Conservation (phyloP, 2,113 vertebrate species). For the Apus apus region DNA sequence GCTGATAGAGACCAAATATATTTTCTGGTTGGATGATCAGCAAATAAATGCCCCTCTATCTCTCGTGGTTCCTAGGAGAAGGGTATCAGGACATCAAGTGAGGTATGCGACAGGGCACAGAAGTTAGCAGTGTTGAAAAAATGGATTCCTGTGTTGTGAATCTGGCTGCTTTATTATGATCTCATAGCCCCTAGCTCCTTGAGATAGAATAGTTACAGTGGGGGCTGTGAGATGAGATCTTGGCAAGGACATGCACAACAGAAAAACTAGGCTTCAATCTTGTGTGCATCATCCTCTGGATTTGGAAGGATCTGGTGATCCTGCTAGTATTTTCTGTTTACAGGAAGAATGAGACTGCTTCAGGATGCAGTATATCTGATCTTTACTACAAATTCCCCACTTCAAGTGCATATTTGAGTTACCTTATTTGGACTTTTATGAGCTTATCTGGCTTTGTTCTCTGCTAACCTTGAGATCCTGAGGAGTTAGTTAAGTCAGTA, state of each 20-base stretch:
- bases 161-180: neutral
- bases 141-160: neutral
- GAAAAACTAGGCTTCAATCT: neutral
- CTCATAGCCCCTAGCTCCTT: neutral
- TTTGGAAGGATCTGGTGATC: neutral
- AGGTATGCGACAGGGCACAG: neutral
- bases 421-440: neutral
- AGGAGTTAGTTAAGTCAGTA: neutral
- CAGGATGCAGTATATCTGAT: neutral
- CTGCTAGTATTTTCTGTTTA: neutral
- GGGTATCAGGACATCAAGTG: rapidly evolving
- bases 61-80: neutral
- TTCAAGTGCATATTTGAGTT: neutral
- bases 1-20: neutral
- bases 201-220: neutral
- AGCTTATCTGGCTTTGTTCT: neutral
- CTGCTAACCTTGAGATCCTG: neutral
- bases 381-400: neutral
- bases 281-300: neutral
- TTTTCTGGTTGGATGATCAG: neutral
- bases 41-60: neutral
- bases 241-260: rapidly evolving
- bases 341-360: neutral
- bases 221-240: neutral
- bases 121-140: neutral